Evolutionary conservation across 2,113 vertebrate genomes (phyloP).

Genomic region (Illadopsis cleaveri): DNA sequence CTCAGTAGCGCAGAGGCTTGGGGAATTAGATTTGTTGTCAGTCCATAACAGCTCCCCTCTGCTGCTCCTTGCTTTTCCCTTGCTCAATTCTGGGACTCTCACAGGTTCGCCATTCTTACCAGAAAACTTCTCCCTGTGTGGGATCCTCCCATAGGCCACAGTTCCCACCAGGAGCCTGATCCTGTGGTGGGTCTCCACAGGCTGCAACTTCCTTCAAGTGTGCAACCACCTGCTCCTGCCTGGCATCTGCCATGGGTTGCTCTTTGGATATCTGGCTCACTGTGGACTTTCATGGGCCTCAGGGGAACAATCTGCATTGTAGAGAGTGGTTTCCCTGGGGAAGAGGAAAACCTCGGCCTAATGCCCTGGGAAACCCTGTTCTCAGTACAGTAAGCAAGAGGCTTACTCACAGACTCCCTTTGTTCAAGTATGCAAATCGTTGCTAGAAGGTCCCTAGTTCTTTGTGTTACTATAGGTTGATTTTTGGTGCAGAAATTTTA

Average conservation of each 20-base stretch:
- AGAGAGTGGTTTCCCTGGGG: no score
- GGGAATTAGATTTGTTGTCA: not conserved
- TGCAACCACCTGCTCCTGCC: not conserved
- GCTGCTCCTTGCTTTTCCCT: not conserved
- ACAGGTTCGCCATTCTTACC: not conserved
- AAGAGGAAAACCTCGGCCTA: no score
- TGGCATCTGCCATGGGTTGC: fast-evolving
- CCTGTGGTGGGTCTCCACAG: not conserved
- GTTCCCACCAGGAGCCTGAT: not conserved
- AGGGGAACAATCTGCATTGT: not conserved
- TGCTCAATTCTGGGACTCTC: not conserved
- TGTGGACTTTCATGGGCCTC: not conserved
- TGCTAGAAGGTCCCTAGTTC: no score
- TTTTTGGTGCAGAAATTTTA: no score
- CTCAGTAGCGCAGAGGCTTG: fast-evolving
- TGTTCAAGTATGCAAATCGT: no score
- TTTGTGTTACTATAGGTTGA: no score
- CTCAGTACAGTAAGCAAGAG: no score
- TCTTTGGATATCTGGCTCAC: not conserved
- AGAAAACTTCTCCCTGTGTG: not conserved
- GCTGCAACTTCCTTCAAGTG: not conserved
- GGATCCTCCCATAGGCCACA: not conserved
- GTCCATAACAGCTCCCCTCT: not conserved
- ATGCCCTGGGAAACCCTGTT: no score
- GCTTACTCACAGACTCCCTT: no score